Conservation (phyloP, 2,888 invertebrate species). For the Diarsia dahlii region DNA sequence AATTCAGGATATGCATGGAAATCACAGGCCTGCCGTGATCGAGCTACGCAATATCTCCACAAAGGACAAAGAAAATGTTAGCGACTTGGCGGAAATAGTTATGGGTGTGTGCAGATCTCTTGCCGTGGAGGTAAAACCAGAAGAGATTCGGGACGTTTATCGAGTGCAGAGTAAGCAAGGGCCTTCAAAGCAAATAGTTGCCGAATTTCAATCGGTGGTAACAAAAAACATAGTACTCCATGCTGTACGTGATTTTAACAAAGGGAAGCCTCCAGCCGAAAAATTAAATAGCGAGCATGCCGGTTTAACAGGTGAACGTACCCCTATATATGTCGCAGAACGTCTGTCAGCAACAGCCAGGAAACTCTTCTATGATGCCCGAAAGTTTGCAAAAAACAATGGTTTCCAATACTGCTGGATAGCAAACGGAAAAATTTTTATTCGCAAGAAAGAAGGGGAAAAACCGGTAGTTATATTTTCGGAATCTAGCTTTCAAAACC, state of each 20-base stretch:
- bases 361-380: neutral
- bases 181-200: slow-evolving; percentile 3
- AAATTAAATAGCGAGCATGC: slow-evolving; percentile 3
- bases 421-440: slow-evolving; percentile 1
- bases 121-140: neutral
- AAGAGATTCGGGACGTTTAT: slow-evolving; percentile 7
- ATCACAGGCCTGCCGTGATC: no score
- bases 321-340: slow-evolving; percentile 2
- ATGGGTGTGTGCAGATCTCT: neutral
- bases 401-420: slow-evolving; percentile 9
- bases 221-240: neutral
- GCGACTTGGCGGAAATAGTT: neutral
- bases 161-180: slow-evolving; percentile 12
- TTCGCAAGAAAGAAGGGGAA: slow-evolving; percentile 2
- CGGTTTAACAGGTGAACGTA: neutral
- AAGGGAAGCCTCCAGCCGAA: neutral
- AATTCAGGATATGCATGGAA: no score
- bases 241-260: neutral
- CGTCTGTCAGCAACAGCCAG: slow-evolving; percentile 1
- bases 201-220: slow-evolving; percentile 6
- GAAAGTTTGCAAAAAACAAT: slow-evolving; percentile 1
- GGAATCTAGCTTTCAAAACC: slow-evolving; percentile 6
- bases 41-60: no score
- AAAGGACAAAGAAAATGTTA: no score
- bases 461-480: neutral